A percentile compares a stretch with the other conserved stretches of the same genome.
Conservation (phyloP, 2,113 vertebrate species). For the Prinia subflava region DNA sequence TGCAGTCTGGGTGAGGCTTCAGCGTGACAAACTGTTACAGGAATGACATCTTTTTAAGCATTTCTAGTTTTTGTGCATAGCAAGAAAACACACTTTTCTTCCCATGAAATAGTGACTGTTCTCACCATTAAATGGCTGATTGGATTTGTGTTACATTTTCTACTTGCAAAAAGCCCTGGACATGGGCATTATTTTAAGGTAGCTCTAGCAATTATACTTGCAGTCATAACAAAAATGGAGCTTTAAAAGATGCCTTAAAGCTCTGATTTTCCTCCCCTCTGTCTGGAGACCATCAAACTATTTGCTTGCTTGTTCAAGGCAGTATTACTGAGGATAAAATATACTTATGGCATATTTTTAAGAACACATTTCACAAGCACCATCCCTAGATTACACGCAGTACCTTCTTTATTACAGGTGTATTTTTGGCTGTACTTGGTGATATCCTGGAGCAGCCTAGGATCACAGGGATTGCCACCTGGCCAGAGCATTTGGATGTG, state of each 20-base stretch:
- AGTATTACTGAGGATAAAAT: background rate
- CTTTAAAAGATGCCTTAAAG: background rate
- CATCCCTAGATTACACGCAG: background rate
- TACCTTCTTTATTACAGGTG: background rate
- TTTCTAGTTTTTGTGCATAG: background rate
- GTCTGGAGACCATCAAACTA: background rate
- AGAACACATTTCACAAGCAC: background rate
- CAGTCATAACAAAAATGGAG: background rate
- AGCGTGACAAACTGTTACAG: background rate
- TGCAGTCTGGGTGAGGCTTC: background rate
- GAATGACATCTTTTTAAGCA: background rate
- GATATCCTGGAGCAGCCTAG: background rate
- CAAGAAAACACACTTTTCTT: background rate
- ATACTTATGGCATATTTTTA: background rate
- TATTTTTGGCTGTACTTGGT: background rate
- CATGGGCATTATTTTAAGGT: background rate
- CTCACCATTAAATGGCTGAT: background rate
- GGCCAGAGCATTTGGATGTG: rapidly evolving
- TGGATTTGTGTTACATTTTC: background rate
- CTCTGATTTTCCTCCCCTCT: background rate
- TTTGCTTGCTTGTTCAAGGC: background rate
- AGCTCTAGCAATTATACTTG: background rate
- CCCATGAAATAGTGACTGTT: background rate
- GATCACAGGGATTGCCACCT: background rate
- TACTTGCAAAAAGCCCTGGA: background rate